Evolutionary conservation across 1,140 invertebrate species (phyloP).

Genomic region (Pemphigus obesinymphae): DNA sequence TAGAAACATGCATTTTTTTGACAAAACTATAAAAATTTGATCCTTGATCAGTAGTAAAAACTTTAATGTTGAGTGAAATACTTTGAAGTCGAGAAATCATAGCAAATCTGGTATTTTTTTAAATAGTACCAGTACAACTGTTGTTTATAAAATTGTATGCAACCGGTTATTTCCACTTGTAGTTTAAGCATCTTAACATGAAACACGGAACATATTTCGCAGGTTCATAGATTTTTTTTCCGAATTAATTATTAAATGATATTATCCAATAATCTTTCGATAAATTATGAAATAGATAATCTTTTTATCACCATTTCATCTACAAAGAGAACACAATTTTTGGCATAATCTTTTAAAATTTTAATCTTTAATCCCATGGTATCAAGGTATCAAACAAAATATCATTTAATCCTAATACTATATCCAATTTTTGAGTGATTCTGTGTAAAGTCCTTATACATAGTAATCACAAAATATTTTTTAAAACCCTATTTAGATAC

Average conservation of each 20-base stretch:
- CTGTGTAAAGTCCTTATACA: not conserved
- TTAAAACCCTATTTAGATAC: not conserved
- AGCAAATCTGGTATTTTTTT: not conserved
- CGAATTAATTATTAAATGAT: too few species aligned
- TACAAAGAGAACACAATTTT: too few species aligned
- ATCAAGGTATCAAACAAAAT: not conserved
- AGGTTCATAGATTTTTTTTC: too few species aligned
- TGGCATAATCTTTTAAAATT: too few species aligned
- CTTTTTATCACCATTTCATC: too few species aligned
- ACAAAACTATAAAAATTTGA: conserved; percentile 1
- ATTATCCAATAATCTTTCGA: too few species aligned
- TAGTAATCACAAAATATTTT: conserved; percentile 7
- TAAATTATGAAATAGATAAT: too few species aligned
- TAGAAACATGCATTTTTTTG: not conserved
- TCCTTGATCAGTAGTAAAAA: not conserved
- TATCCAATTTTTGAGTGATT: not conserved
- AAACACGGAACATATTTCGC: not conserved
- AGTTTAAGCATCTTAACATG: not conserved
- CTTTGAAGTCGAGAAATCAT: not conserved
- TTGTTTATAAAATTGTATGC: not conserved
- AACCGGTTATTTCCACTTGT: not conserved
- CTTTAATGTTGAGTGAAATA: not conserved
- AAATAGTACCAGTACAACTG: not conserved
- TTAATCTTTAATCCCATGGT: too few species aligned
- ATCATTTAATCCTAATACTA: not conserved